Percentiles rank a stretch among this genome's conserved stretches.
phyloP scores from a whole-genome alignment of 2,797 vertebrate species.

The Urocyon cinereoargenteus region DNA sequence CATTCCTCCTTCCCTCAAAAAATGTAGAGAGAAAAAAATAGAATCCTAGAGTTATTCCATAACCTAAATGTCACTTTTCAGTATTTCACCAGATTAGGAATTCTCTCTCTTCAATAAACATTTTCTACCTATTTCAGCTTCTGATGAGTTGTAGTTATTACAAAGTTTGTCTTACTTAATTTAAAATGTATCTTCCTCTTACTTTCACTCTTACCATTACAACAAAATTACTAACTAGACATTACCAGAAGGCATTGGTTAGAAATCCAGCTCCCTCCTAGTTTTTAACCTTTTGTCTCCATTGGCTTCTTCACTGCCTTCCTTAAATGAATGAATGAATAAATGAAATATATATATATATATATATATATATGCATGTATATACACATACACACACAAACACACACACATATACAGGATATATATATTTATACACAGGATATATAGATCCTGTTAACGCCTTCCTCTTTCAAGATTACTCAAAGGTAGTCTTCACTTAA shows the following conservation, averaged over 20 bases:
- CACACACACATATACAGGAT: no score
- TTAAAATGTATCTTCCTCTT: background rate
- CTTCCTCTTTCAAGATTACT: conserved; percentile 48
- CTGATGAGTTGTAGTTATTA: background rate
- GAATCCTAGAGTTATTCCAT: background rate
- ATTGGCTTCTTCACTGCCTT: background rate
- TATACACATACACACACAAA: no score
- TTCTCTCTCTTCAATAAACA: background rate
- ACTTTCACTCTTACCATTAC: background rate
- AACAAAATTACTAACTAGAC: background rate
- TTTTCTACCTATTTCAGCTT: background rate
- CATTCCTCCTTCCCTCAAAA: background rate
- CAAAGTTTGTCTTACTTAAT: background rate
- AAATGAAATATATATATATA: no score
- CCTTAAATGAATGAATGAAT: no score
- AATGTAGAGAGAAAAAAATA: background rate
- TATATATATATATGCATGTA: background rate
- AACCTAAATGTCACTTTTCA: background rate
- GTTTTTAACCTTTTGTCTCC: conserved; percentile 27
- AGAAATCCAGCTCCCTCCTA: background rate
- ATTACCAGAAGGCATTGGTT: background rate
- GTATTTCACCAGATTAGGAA: conserved; percentile 9
- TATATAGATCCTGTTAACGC: background rate
- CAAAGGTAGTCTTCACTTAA: background rate
- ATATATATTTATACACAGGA: no score